Evolutionary conservation across 2,888 invertebrate species (phyloP).

Genomic region (Drosophila robusta): DNA sequence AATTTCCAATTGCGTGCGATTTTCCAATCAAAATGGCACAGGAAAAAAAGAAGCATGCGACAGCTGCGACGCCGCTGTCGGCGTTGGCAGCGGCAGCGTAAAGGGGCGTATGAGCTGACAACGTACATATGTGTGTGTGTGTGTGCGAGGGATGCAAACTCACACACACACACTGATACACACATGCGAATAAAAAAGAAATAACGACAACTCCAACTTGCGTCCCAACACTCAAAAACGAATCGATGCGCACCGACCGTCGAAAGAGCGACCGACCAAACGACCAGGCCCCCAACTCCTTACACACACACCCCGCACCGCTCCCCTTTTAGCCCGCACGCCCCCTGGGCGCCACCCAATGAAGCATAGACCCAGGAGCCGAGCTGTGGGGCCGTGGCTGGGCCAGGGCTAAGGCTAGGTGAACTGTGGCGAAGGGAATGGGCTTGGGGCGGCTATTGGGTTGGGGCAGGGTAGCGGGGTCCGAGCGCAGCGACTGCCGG

Average conservation of each 20-base stretch:
- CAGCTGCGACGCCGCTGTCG: constrained; percentile 41
- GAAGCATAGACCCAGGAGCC: constrained; percentile 29
- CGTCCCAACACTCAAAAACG: constrained; percentile 62
- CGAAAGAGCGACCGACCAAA: constrained; percentile 53
- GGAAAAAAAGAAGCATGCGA: constrained; percentile 45
- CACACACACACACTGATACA: constrained; percentile 30
- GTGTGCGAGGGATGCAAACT: constrained; percentile 47
- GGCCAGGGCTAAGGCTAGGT: constrained; percentile 9
- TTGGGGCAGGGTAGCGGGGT: constrained; percentile 10
- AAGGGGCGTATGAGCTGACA: constrained; percentile 59
- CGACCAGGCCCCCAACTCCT: constrained; percentile 16
- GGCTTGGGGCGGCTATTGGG: neutral
- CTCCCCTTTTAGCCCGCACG: neutral
- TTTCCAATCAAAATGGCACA: constrained; percentile 79
- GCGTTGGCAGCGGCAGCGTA: constrained; percentile 24
- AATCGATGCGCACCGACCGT: constrained; percentile 70
- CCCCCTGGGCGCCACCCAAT: constrained; percentile 20
- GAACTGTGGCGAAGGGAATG: neutral
- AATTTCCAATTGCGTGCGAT: constrained; percentile 81
- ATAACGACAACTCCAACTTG: constrained; percentile 53
- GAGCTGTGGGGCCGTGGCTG: constrained; percentile 25
- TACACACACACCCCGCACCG: too few relatives aligned
- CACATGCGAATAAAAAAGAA: constrained; percentile 47
- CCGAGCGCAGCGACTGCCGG: constrained; percentile 68
- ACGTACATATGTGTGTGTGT: constrained; percentile 18